Percentiles rank a stretch among this genome's conserved stretches.
Conservation (phyloP, 2,797 vertebrate species). For the Molossus alvarezi region DNA sequence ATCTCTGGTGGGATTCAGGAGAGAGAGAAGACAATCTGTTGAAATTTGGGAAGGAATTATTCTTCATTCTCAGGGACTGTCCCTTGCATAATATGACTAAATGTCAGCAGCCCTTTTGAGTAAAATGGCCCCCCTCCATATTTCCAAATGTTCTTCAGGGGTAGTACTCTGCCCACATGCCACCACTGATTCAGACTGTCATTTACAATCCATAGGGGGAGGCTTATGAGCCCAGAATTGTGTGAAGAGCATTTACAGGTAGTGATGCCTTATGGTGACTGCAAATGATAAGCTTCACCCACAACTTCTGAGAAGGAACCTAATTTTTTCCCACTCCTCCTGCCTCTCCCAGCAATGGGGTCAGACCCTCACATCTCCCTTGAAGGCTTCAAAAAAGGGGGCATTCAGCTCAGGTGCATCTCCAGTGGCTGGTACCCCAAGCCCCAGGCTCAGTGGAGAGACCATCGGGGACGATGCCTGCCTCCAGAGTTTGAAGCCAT, state of each 20-base stretch:
- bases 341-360: constrained; percentile 75
- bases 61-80: constrained; percentile 5
- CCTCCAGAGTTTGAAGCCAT: constrained; percentile 74
- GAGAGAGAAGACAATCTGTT: not conserved
- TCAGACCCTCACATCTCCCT: constrained; percentile 80
- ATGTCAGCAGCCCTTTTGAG: not conserved
- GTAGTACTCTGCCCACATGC: not conserved
- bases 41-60: not conserved
- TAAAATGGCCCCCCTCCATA: not conserved
- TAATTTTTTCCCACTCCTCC: not conserved
- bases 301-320: not conserved
- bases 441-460: constrained; percentile 79
- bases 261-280: not conserved
- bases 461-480: constrained; percentile 74
- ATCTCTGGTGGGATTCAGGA: not conserved
- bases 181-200: not conserved
- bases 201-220: not conserved
- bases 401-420: constrained; percentile 77
- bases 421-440: constrained; percentile 85
- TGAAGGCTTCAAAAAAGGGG: constrained; percentile 78
- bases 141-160: not conserved
- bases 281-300: not conserved
- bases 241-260: not conserved
- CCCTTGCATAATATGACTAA: constrained; percentile 27
- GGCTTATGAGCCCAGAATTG: too few species aligned